phyloP scores from a whole-genome alignment of 2,888 invertebrate species.

The Tholera decimalis region DNA sequence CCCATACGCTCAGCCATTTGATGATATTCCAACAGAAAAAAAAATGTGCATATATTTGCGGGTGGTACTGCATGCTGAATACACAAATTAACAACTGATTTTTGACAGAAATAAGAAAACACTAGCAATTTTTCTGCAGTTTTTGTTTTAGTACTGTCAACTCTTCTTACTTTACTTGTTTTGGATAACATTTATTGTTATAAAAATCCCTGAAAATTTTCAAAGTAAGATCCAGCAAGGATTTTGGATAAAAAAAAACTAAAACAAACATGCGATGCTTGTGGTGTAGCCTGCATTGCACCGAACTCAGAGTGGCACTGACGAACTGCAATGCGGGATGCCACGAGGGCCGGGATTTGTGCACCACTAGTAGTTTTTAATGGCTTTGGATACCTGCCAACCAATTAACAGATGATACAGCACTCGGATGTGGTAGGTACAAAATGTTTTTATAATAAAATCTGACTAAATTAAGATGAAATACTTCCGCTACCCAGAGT shows the following conservation, averaged over 20 bases:
- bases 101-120: too few relatives aligned
- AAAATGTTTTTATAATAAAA: constrained; percentile 39
- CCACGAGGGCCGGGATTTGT: constrained; percentile 19
- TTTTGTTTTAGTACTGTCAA: too few relatives aligned
- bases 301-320: constrained; percentile 18
- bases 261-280: constrained; percentile 14
- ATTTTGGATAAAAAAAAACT: not conserved
- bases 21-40: too few relatives aligned
- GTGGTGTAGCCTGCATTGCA: constrained; percentile 41
- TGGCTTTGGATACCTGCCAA: constrained; percentile 59
- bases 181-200: too few relatives aligned
- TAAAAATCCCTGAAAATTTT: not conserved
- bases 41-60: too few relatives aligned
- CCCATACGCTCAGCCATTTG: too few relatives aligned
- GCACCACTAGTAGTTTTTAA: constrained; percentile 53
- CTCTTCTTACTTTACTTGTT: too few relatives aligned
- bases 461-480: constrained; percentile 36
- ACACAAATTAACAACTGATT: too few relatives aligned
- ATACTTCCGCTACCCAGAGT: constrained; percentile 32
- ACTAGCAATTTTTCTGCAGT: too few relatives aligned
- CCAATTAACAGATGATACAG: constrained; percentile 54
- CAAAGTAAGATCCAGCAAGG: not conserved
- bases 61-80: too few relatives aligned
- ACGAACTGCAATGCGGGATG: constrained; percentile 55
- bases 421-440: constrained; percentile 39